Percentiles rank a stretch among this genome's conserved stretches.
phyloP scores from a whole-genome alignment of 2,797 vertebrate genomes.

The Amblyopsis hoosieri region DNA sequence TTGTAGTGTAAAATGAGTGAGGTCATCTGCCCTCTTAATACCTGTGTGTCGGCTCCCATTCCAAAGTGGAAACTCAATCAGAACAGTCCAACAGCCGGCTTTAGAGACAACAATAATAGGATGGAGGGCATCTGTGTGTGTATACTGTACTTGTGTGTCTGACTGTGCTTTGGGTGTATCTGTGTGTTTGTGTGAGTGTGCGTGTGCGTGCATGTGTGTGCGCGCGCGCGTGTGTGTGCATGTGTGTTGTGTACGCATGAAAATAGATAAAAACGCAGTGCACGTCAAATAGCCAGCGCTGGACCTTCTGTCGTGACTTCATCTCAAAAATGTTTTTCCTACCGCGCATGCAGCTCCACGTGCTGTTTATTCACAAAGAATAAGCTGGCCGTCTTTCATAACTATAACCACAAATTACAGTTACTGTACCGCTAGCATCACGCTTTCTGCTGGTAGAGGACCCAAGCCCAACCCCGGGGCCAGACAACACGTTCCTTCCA shows the following conservation, averaged over 20 bases:
- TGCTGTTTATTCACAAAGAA: constrained; percentile 67
- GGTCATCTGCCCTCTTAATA: constrained; percentile 67
- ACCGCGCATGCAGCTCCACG: constrained; percentile 57
- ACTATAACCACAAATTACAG: constrained; percentile 71
- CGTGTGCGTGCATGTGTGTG: neutral
- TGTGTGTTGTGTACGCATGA: constrained; percentile 47
- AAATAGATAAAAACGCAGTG: constrained; percentile 58
- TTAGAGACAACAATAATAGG: constrained; percentile 66
- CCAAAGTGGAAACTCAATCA: constrained; percentile 69
- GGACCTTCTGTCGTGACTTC: constrained; percentile 70
- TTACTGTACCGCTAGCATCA: constrained; percentile 43
- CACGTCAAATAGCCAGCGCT: constrained; percentile 56
- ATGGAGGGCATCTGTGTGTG: constrained; percentile 17
- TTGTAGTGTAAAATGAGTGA: constrained; percentile 46
- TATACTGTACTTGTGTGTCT: neutral
- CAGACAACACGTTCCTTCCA: constrained; percentile 72
- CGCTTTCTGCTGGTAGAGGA: constrained; percentile 48
- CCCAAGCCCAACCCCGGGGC: constrained; percentile 46
- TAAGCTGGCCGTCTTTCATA: constrained; percentile 64
- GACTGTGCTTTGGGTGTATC: constrained; percentile 16
- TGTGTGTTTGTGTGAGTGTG: neutral
- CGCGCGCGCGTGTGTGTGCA: neutral
- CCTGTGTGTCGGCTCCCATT: constrained; percentile 52
- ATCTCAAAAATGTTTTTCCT: constrained; percentile 67
- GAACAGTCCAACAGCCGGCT: constrained; percentile 39